Base-by-base conservation (phyloP, 2,797 vertebrate species). In the Liasis olivaceus region DNA sequence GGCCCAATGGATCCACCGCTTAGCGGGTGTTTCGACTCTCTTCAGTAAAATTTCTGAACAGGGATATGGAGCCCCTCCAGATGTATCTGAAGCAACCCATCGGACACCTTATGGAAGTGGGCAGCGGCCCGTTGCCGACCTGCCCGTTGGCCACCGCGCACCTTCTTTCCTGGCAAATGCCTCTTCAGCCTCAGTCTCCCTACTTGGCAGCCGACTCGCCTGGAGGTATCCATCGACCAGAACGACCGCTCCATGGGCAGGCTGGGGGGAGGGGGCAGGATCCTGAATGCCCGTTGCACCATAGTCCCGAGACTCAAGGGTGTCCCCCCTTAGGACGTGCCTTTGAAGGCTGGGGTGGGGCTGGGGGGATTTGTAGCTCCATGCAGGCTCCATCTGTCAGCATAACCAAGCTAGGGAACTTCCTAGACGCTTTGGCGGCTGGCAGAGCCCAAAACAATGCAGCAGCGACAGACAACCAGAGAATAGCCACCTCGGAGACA, bases 371-470 rank as follows among this genome's bases (percentile, higher is more conserved):
- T 60, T 20, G 36, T 20, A 60, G n/a, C 58, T 87, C 85, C 56
- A 31, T 36, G n/a, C 85, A 22, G 85, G 85, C 17, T 87, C 85
- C 85, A 86, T 86, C 85, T 86, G 85, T 86, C 85, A 86, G 54
- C 54, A 56, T 9, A 58, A 31, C 58, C 85, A 60, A 87, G 51
- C 58, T 24, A 17, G 4, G 85, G 56, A 36, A 60, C 17, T 87
- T 59, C 85, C 85, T 56, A 31, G n/a, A 81, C 36, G 72, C 36
- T 81, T 81, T 81, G 58, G 58, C 6, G 85, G n/a, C 85, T 87
- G 58, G 26, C 85, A 59, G 15, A 58, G n/a, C 85, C 47, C 28
- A n/a, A 98, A 97, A 96, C 97, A 97, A 96, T 97, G 97, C 88
- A 86, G 96, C 91, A 90, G 94, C 95, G 95, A 97, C 93, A 92